Evolutionary conservation across 2,113 vertebrate genomes (phyloP), one percentile per base, ranked within the genome.

Genomic region (Sakesphorus luctuosus): DNA sequence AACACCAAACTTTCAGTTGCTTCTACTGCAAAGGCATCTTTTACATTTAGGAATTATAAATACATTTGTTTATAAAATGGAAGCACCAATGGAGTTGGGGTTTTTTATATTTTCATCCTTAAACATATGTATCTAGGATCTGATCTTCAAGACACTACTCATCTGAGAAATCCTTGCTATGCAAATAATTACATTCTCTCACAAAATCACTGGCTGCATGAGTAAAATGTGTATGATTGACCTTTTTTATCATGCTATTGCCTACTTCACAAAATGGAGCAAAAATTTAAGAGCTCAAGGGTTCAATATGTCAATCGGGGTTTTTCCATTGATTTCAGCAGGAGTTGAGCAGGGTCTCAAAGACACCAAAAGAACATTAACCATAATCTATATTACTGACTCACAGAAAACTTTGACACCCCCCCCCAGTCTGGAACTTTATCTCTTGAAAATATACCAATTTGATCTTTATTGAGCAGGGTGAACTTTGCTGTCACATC

Each of bases 401-500:
- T 84, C n/a, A 75, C 31, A 46, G n/a, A 12, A 82, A 69, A 58
- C 28, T 79, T 75, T 84, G 40, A 89, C 36, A 89, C 36, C 24
- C 7, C 7, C 6, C 10, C 18, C 61, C 44, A 35, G 31, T 73
- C 36, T 73, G 58, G 58, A 83, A 56, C 28, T 82, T 79, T 76
- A 62, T 28, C 31, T 87, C n/a, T 82, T 49, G 21, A 68, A 91
- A 65, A 58, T 66, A 86, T 9, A 61, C 9, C 40, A 53, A 43
- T 96, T 53, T 85, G 53, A 58, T 82, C 62, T 76, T 69, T 68
- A 93, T 46, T 43, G 62, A 85, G 65, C 18, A 29, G 1, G 3
- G 13, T 84, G 84, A 91, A 76, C 35, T 82, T 88, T 76, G 9
- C 40, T 87, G 46, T 79, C 66, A 43, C 20, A 73, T 73, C 66